A percentile compares a stretch with the other conserved stretches of the same genome.
phyloP scores from a whole-genome alignment of 1,140 invertebrate species.

The Pentalonia nigronervosa region DNA sequence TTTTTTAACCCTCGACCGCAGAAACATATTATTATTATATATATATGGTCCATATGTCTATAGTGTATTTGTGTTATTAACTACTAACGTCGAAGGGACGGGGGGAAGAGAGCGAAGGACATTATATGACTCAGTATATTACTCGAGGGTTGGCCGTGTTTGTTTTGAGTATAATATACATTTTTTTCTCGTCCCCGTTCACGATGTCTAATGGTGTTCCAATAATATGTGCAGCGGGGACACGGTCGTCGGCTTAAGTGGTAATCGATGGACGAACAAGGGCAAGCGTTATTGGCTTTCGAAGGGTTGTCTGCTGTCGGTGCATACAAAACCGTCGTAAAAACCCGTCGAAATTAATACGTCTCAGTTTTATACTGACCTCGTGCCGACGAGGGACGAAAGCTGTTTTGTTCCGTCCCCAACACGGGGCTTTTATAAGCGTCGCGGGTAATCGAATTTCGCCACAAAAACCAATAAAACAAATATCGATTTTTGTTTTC shows the following conservation, averaged over 20 bases:
- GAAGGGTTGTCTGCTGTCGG: slow-evolving; percentile 26
- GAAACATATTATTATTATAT: neutral
- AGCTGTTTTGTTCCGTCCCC: neutral
- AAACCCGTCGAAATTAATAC: slow-evolving; percentile 52
- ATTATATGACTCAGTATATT: slow-evolving; percentile 40
- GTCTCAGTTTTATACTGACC: slow-evolving; percentile 20
- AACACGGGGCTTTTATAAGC: neutral
- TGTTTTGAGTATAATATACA: slow-evolving; percentile 17
- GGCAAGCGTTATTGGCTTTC: slow-evolving; percentile 39
- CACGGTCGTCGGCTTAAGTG: slow-evolving; percentile 45
- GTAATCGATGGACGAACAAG: slow-evolving; percentile 35
- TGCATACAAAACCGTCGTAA: neutral
- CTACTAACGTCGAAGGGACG: neutral
- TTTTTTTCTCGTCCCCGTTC: neutral
- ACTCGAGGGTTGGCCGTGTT: slow-evolving; percentile 25
- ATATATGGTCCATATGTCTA: neutral
- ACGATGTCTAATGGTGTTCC: slow-evolving; percentile 31
- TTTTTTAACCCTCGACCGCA: slow-evolving; percentile 18
- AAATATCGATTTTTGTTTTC: neutral
- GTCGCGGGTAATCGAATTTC: slow-evolving; percentile 18
- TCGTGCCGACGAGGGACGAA: slow-evolving; percentile 10
- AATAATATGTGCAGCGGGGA: neutral
- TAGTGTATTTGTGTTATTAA: slow-evolving; percentile 48
- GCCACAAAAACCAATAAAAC: slow-evolving; percentile 12
- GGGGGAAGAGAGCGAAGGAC: neutral